Percentiles rank a stretch among this genome's conserved stretches.
phyloP scores from a whole-genome alignment of 2,888 invertebrate species.

The Acanthoscelides obtectus region DNA sequence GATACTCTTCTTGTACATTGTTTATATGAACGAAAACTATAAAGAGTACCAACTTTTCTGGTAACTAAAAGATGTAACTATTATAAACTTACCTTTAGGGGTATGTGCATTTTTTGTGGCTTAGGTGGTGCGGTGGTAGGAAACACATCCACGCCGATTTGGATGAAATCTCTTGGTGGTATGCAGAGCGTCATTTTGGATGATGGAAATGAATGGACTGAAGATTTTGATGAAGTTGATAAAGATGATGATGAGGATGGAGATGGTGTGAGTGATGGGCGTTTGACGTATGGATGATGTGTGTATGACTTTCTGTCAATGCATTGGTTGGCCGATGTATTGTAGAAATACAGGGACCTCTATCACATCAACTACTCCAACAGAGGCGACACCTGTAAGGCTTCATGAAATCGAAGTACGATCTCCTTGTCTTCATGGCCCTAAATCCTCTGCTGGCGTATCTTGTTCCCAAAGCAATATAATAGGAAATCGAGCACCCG shows the following conservation, averaged over 20 bases:
- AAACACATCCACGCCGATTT: conserved; percentile 1
- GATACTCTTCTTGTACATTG: no score
- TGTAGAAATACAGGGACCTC: not conserved
- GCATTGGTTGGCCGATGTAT: not conserved
- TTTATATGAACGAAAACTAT: no score
- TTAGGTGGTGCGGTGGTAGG: not conserved
- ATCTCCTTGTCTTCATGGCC: no score
- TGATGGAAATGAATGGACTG: not conserved
- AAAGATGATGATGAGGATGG: not conserved
- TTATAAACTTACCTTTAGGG: not conserved
- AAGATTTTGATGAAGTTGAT: not conserved
- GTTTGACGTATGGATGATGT: not conserved
- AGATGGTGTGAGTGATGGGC: not conserved
- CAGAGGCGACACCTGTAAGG: no score
- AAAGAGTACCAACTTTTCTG: no score
- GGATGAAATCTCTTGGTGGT: not conserved
- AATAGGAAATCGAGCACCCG: no score
- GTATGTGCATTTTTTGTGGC: not conserved
- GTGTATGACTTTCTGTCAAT: not conserved
- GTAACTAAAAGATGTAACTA: no score
- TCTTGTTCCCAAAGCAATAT: no score
- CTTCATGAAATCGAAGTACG: no score
- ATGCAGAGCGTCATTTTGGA: not conserved
- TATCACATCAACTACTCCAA: no score
- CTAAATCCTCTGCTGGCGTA: no score